Base-by-base conservation (phyloP, 2,797 vertebrate species). In the Iguana delicatissima region DNA sequence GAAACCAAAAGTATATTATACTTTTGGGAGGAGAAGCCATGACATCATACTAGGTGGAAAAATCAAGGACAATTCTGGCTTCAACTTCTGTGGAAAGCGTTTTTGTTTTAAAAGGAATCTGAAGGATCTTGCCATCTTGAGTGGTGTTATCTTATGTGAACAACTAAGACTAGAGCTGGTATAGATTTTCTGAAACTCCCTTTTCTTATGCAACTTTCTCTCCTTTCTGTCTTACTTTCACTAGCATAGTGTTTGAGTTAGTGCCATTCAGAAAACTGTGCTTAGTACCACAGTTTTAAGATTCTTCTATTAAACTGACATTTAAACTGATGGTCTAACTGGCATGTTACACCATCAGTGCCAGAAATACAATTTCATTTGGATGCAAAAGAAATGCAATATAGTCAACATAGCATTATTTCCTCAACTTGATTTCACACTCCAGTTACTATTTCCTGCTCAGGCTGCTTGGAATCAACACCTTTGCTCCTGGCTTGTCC, bases 21-120 rank as follows among this genome's bases (percentile, higher is more conserved):
- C 18, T 80, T 79, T 46, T 80, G 62, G 57, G 64, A 91, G 64
- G 69, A 20, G 46, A 88, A 93, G 10, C 1, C 76, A 14, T 64
- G 86, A 9, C 35, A 55, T 38, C 38, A 32, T 8, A 79, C 42
- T 2, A 24, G 29, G 14, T 64, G 42, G 18, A 89, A 79, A 59
- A 29, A 1, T 20, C 42, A 89, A 42, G 12, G 24, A 77, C 32
- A 55, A 32, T 50, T 72, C 32, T 80, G 69, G 62, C 42, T 80
- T 72, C n/a, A 57, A 64, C 29, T 52, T 32, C 46, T 55, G 26
- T 46, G 8, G 38, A 55, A 79, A 69, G 32, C 1, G 29, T 35
- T 35, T 64, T 24, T 77, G 8, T 76, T 76, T 85, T 80, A 85
- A 64, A 80, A 50, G 42, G 32, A 32, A 26, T 14, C 24, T 77